Evolutionary conservation across 2,797 vertebrate genomes (phyloP), one percentile per base, ranked within the genome.

Genomic region (Synaphobranchus kaupii): DNA sequence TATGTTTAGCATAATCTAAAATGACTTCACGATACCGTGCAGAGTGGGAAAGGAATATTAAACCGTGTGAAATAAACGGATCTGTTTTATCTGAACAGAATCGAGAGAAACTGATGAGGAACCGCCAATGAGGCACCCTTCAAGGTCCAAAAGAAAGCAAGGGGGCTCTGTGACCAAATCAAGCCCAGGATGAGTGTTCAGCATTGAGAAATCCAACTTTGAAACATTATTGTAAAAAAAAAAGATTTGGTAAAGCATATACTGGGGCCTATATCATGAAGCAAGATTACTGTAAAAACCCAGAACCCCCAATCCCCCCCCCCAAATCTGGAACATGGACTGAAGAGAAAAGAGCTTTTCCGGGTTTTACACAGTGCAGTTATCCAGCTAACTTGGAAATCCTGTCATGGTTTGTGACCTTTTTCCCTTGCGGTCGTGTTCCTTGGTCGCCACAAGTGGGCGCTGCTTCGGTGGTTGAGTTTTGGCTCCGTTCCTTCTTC

Each of bases 1-100:
- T 56, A 28, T 56, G 81, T 83, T 83, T 56, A 56, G 81, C 81
- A 52, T 83, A 48, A 52, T 31, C 13, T 83, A 52, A 54, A 56
- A 28, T 52, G 25, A 52, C 81, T 83, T 1, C 25, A 34, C 22
- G 31, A n/a, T 15, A 31, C 81, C 28, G 13, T 31, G 12, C 50
- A 7, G 17, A 7, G 15, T 28, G 56, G 15, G 50, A 52, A 52
- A 17, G 13, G 50, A 82, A 48, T 48, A 39, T 28, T 82, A 50
- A 82, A 48, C 48, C 25, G 28, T 3, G 48, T 4, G 12, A 50
- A n/a, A 83, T 48, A 17, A 31, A 83, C 31, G 50, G 5, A n/a
- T 20, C 9, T 10, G 10, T 54, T 28, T 54, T 17, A 80, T 17
- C 48, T 12, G 15, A 54, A 5, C 25, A 17, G 22, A 20, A 15